A percentile compares a stretch with the other conserved stretches of the same genome.
Conservation (phyloP, 2,888 invertebrate genomes). For the Ectemnius continuus region DNA sequence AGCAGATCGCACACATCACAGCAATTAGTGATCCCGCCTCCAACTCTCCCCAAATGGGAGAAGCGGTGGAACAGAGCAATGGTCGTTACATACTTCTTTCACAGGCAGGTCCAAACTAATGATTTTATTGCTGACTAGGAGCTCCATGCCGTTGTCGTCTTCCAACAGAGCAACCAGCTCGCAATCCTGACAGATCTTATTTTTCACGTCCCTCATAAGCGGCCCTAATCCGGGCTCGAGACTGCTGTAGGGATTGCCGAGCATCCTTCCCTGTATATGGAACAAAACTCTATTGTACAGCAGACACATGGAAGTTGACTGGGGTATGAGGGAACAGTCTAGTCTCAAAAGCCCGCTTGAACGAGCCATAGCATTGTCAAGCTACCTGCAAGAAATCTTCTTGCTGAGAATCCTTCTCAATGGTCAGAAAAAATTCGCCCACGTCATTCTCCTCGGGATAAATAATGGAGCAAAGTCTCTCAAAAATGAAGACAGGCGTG, state of each 20-base stretch:
- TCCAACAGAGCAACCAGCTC: conserved; percentile 98
- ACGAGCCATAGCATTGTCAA: no score
- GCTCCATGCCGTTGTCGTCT: conserved; percentile 99
- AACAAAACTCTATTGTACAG: background rate
- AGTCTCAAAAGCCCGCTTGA: no score
- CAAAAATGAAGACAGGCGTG: conserved; percentile 98
- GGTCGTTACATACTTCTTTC: conserved; percentile 84
- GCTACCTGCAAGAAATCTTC: conserved; percentile 96
- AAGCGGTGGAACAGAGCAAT: background rate
- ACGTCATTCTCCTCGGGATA: conserved; percentile 98
- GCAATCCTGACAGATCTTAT: conserved; percentile 98
- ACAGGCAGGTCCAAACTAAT: conserved; percentile 97
- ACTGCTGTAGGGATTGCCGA: conserved; percentile 98
- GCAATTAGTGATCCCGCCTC: no score
- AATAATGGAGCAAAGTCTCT: conserved; percentile 97
- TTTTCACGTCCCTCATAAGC: conserved; percentile 98
- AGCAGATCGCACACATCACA: no score
- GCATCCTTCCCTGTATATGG: conserved; percentile 89
- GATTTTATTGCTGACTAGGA: conserved; percentile 98
- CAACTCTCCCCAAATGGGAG: no score
- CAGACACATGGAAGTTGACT: no score
- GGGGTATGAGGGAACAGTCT: no score
- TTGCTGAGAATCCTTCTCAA: conserved; percentile 99
- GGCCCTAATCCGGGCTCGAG: conserved; percentile 96
- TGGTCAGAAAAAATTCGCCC: conserved; percentile 96